Evolutionary conservation across 2,888 invertebrate species (phyloP).

Genomic region (Lasiommata megera): DNA sequence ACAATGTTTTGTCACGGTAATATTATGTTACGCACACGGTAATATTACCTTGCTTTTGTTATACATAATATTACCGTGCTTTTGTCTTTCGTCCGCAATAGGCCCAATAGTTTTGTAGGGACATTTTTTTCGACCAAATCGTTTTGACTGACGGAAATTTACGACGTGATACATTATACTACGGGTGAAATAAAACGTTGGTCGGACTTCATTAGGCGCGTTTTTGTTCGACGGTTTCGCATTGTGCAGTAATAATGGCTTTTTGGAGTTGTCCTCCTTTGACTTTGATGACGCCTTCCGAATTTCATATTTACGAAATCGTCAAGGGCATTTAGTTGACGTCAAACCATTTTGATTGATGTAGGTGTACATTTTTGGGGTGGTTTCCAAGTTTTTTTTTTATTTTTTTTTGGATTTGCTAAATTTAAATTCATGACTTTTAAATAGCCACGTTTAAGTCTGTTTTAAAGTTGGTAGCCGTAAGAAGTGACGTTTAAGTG

Average conservation of each 20-base stretch:
- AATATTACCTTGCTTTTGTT: too few relatives aligned
- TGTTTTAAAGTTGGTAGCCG: too few relatives aligned
- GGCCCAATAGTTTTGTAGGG: slow-evolving; percentile 38
- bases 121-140: slow-evolving; percentile 60
- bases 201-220: slow-evolving; percentile 70
- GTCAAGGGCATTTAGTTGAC: slow-evolving; percentile 7
- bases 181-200: slow-evolving; percentile 66
- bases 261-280: slow-evolving; percentile 42
- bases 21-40: too few relatives aligned
- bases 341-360: slow-evolving; percentile 9
- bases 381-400: not conserved
- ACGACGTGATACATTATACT: slow-evolving; percentile 75
- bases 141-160: slow-evolving; percentile 79
- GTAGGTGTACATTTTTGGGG: not conserved
- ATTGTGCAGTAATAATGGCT: slow-evolving; percentile 61
- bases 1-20: too few relatives aligned
- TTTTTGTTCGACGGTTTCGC: slow-evolving; percentile 56
- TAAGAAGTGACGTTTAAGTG: too few relatives aligned
- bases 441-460: not conserved
- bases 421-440: not conserved
- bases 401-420: not conserved
- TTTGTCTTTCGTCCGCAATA: slow-evolving; percentile 5
- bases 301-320: slow-evolving; percentile 38
- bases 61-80: too few relatives aligned
- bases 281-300: slow-evolving; percentile 64